Base-by-base conservation (phyloP, 2,888 invertebrate species). In the Eupithecia dodoneata region DNA sequence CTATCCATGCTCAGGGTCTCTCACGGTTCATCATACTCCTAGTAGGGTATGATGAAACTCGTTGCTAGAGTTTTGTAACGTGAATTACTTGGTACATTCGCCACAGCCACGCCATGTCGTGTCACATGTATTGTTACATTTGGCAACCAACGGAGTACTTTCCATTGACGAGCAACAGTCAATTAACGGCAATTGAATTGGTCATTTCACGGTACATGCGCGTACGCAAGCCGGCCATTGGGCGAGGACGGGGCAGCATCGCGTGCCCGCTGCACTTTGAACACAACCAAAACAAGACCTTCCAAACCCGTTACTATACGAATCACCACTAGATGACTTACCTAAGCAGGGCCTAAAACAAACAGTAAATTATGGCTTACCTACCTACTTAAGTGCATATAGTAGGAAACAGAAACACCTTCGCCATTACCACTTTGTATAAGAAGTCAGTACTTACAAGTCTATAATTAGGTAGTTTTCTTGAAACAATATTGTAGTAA, bases 181-280 rank as follows among this genome's bases (percentile, higher is more conserved):
- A 74, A 78, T 78, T 74, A 78, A 78, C 76, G 72, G 76, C 76
- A 72, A 76, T 79, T 72, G 73, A 76, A 75, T 74, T 59, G 70
- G 55, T 69, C 7, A 66, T 76, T 76, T 76, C 70, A 79, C 72
- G 79, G 74, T 74, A 65, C 66, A 70, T 44, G 69, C 69, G 66
- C 42, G 42, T 42, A 7, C 44, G 69, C 42, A n/a, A 18, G 45
- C 44, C 13, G 44, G 42, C 10, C 45, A 44, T 18, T 66, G 66
- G 2, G 9, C 9, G 12, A 2, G 44, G 15, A 5, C 4, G n/a
- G n/a, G 45, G 44, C 13, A 63, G 72, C 78, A 76, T 77, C 73
- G 79, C 80, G 80, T 80, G 81, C 70, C 41, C 12, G 52, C 47
- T 76, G 79, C 76, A 76, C 75, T 75, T 78, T 76, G 76, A 18